Evolutionary conservation across 2,888 invertebrate genomes (phyloP).

Genomic region (Spilosoma lubricipeda): DNA sequence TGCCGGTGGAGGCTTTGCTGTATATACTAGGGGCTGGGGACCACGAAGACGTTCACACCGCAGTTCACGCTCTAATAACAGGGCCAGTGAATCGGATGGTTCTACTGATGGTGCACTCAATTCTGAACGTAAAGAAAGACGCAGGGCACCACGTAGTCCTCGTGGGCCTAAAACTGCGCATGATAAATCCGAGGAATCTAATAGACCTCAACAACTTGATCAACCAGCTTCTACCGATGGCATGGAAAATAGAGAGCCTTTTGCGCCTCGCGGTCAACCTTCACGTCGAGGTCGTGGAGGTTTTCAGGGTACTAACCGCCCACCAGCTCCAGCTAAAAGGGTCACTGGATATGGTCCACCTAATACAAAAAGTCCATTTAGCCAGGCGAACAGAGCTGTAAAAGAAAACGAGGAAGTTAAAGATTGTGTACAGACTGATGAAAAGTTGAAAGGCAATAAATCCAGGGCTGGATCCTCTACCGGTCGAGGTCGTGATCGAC

Average conservation of each 20-base stretch:
- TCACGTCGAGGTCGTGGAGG: slow-evolving; percentile 93
- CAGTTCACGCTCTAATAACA: slow-evolving; percentile 78
- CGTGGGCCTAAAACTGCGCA: slow-evolving; percentile 87
- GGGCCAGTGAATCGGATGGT: slow-evolving; percentile 90
- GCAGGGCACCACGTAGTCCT: slow-evolving; percentile 83
- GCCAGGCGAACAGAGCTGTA: slow-evolving; percentile 79
- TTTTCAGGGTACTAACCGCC: slow-evolving; percentile 78
- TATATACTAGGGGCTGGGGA: slow-evolving; percentile 83
- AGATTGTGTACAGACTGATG: slow-evolving; percentile 79
- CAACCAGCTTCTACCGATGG: slow-evolving; percentile 62
- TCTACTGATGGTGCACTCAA: slow-evolving; percentile 90
- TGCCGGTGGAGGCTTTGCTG: slow-evolving; percentile 70
- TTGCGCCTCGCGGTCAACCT: slow-evolving; percentile 95
- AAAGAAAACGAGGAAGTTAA: slow-evolving; percentile 76
- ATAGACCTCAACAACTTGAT: slow-evolving; percentile 59
- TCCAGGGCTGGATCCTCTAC: slow-evolving; percentile 89
- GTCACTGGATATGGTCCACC: slow-evolving; percentile 93
- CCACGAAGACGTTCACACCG: slow-evolving; percentile 81
- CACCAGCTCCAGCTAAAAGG: slow-evolving; percentile 85
- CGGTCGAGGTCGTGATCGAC: slow-evolving; percentile 82
- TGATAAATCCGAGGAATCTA: slow-evolving; percentile 85
- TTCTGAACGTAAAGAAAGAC: slow-evolving; percentile 83
- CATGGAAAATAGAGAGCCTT: slow-evolving; percentile 88
- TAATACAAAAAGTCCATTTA: slow-evolving; percentile 91
- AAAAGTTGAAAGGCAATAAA: slow-evolving; percentile 89